phyloP scores from a whole-genome alignment of 2,113 vertebrate genomes.

The Ceyx melanurus region DNA sequence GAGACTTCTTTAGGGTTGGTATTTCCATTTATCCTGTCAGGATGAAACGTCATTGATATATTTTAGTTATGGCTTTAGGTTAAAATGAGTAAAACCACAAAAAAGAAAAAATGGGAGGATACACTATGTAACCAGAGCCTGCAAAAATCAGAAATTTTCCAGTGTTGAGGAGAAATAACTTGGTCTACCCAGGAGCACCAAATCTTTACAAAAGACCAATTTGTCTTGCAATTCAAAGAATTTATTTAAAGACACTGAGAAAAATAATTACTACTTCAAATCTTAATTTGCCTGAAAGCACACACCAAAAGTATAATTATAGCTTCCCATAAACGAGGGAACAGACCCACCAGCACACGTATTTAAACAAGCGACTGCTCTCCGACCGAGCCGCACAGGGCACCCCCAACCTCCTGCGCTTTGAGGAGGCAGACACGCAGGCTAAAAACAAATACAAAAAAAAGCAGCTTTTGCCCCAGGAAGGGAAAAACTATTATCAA shows the following conservation, averaged over 20 bases:
- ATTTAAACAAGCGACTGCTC: neutral
- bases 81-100: constrained; percentile 62
- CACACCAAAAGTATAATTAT: constrained; percentile 63
- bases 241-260: constrained; percentile 53
- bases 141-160: constrained; percentile 12
- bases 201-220: constrained; percentile 51
- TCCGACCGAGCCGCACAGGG: accelerated
- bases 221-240: constrained; percentile 44
- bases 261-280: constrained; percentile 62
- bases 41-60: constrained; percentile 54
- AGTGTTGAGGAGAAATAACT: constrained; percentile 28
- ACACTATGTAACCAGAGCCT: neutral
- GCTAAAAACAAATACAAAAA: neutral
- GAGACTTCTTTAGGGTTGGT: neutral
- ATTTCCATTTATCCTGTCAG: constrained; percentile 49
- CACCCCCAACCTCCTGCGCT: neutral
- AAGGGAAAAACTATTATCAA: neutral
- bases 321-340: constrained; percentile 35
- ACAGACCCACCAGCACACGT: neutral
- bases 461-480: neutral
- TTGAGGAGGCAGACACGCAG: accelerated
- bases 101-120: constrained; percentile 51
- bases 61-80: constrained; percentile 57
- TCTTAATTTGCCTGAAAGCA: constrained; percentile 67
- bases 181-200: constrained; percentile 11